Evolutionary conservation across 2,113 vertebrate species (phyloP), one percentile per base, ranked within the genome.

Genomic region (Catharus bicknelli): DNA sequence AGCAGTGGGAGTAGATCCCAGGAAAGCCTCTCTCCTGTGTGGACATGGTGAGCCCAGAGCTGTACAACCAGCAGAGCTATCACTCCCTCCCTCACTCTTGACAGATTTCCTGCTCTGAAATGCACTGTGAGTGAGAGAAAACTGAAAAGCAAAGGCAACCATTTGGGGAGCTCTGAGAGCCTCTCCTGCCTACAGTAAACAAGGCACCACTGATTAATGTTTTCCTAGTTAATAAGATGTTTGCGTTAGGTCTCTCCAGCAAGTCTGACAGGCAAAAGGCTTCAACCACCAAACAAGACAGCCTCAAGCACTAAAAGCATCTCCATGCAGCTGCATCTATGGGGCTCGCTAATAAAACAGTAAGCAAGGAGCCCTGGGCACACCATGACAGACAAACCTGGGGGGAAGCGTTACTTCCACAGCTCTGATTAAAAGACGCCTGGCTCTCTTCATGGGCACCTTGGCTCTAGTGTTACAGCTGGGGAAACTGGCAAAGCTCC

Each of bases 61-160:
- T 42, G 48, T 34, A 67, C 0, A 4, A 43, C 30, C 13, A 20
- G 45, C 61, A 82, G 83, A 30, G 19, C 72, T 78, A 48, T 48
- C 0, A 1, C 76, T 73, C 55, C 68, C 48, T 90, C 51, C 30
- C 67, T 88, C 3, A 0, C 42, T 80, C 72, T 64, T 80, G 48
- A 79, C 43, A 78, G 63, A 95, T 93, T 93, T 96, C 87, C 90
- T 95, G 75, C 91, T 90, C 91, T 78, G 45, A 95, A 85, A 66
- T 53, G 73, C 43, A 34, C 29, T 15, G 59, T 5, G 21, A 78
- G 50, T 7, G 40, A 89, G 40, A 87, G 48, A 91, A 90, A 90
- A 87, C 47, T 93, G 81, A 81, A 85, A 58, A 87, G 70, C 40
- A 72, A 76, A 38, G 38, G 47, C 84, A 96, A 72, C 26, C 1